Percentiles rank a stretch among this genome's conserved stretches.
Evolutionary conservation across 1,140 invertebrate species (phyloP).

Genomic region (Zaprionus capensis): DNA sequence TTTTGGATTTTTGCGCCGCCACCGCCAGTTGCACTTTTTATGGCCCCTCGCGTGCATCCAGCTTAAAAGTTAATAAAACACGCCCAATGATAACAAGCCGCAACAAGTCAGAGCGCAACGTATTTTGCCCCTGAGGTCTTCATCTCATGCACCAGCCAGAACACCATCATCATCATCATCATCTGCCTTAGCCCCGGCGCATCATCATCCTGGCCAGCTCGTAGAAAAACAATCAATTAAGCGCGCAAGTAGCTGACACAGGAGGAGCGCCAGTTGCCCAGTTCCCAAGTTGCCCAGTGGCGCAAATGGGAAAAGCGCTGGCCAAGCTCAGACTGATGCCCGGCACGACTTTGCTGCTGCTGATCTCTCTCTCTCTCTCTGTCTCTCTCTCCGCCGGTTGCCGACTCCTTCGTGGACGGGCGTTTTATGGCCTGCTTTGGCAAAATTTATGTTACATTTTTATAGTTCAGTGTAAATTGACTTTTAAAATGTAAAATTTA

Average conservation of each 20-base stretch:
- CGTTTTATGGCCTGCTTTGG: constrained; percentile 80
- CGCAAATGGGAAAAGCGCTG: constrained; percentile 15
- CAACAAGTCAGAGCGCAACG: constrained; percentile 50
- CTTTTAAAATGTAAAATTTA: constrained; percentile 83
- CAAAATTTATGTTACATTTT: constrained; percentile 82
- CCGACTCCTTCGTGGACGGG: constrained; percentile 14
- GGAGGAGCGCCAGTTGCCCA: constrained; percentile 64
- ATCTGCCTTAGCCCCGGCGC: background rate
- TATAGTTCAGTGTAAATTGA: constrained; percentile 83
- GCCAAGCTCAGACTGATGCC: background rate
- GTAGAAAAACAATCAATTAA: constrained; percentile 83
- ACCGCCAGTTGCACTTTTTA: constrained; percentile 79
- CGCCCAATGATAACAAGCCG: constrained; percentile 82
- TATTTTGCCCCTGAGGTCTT: constrained; percentile 81
- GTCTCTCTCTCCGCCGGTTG: background rate
- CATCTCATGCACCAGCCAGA: constrained; percentile 56
- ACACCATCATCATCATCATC: background rate
- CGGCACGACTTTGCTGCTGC: background rate
- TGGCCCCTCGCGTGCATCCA: constrained; percentile 79
- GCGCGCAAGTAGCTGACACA: constrained; percentile 74
- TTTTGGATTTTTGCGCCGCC: constrained; percentile 72
- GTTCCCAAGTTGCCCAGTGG: constrained; percentile 48
- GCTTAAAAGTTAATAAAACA: constrained; percentile 83
- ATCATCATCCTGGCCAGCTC: constrained; percentile 53
- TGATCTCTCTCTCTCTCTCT: background rate